Percentiles rank a stretch among this genome's conserved stretches.
phyloP scores from a whole-genome alignment of 2,797 vertebrate genomes.

The Chelon labrosus region DNA sequence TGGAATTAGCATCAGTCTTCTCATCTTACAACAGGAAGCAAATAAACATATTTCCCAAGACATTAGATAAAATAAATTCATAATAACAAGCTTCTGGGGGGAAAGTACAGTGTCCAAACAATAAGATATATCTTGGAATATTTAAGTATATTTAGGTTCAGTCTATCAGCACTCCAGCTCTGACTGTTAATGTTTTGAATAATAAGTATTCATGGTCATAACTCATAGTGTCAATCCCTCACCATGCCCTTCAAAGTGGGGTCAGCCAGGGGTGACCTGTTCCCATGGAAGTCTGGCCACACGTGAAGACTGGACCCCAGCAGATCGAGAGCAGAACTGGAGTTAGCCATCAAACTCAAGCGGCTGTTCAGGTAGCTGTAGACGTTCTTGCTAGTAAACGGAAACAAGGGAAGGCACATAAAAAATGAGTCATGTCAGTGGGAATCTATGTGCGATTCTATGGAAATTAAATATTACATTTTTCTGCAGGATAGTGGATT shows the following conservation, averaged over 20 bases:
- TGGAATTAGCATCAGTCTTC: neutral
- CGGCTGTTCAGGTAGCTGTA: constrained; percentile 93
- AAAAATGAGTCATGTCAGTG: neutral
- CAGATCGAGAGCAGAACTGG: constrained; percentile 86
- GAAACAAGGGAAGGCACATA: constrained; percentile 10
- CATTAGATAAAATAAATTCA: neutral
- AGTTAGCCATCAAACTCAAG: constrained; percentile 87
- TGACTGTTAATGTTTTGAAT: neutral
- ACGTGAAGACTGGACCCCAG: constrained; percentile 93
- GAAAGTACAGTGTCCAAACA: neutral
- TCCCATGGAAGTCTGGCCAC: constrained; percentile 99
- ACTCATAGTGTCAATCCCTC: constrained; percentile 64
- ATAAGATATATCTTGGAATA: neutral
- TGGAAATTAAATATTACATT: neutral
- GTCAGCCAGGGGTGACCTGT: constrained; percentile 96
- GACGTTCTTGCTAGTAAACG: constrained; percentile 84
- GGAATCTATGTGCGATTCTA: neutral
- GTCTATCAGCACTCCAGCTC: neutral
- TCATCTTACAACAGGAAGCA: neutral
- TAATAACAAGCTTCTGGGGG: neutral
- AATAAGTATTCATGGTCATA: neutral
- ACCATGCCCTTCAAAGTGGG: constrained; percentile 95
- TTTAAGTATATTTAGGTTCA: neutral
- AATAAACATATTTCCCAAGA: neutral
- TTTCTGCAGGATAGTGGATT: neutral